Evolutionary conservation across 2,113 vertebrate genomes (phyloP), one percentile per base, ranked within the genome.

Genomic region (Toxotes chatareus): DNA sequence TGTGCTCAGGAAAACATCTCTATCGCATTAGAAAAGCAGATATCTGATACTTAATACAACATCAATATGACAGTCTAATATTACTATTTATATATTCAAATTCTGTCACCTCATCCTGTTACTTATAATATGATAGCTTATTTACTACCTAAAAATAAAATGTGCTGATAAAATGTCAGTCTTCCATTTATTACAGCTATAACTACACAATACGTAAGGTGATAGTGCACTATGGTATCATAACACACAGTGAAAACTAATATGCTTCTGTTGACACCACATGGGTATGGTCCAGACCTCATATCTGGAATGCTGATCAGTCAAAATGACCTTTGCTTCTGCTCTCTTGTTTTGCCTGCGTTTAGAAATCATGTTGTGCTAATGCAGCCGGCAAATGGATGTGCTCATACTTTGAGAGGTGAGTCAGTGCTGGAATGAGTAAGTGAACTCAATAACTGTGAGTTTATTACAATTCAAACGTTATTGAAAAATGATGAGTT

Each of bases 241-340:
- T 21, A 71, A 63, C 88, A 77, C 70, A 79, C 61, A 79, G 16
- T 80, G 84, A 87, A 91, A 89, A 66, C 73, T 77, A 90, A 91
- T 87, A 89, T 73, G 82, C 75, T 51, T 69, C 19, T 88, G 91
- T 79, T 92, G 87, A 90, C 84, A 78, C 76, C 81, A 65, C 80
- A 73, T 69, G 79, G 69, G 75, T 32, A 74, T 13, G 36, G 77
- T 62, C 55, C 84, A 86, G 79, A 81, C 80, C 62, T 84, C 82
- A 89, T 87, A 83, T 85, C 77, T 49, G 70, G 82, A 85, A 82
- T 91, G 82, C 67, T 86, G 83, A 88, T 87, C 77, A 84, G 83
- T 66, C 57, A 36, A 68, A 83, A 74, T 85, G 87, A 92, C 90
- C 89, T 91, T 88, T 89, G 82, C 69, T 85, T 76, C 51, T 44